Percentiles rank a stretch among this genome's conserved stretches.
phyloP scores from a whole-genome alignment of 1,140 invertebrate genomes.

The Triops cancriformis region DNA sequence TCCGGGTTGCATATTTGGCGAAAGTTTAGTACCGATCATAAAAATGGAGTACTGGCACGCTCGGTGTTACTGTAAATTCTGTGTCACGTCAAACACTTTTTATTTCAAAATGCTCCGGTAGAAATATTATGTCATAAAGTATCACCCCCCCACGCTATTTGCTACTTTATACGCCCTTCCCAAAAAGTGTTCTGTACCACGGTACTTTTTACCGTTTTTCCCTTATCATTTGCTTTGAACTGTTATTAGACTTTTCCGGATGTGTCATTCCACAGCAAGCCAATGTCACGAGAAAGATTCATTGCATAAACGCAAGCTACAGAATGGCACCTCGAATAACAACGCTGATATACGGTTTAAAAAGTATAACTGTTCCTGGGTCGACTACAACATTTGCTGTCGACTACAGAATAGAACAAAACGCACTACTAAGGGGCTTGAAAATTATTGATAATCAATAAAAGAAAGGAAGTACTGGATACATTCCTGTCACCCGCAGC shows the following conservation, averaged over 20 bases:
- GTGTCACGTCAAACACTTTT: not conserved
- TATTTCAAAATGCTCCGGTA: not conserved
- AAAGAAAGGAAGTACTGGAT: not conserved
- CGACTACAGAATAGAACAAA: too few relatives aligned
- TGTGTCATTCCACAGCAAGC: not conserved
- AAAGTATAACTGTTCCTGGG: too few relatives aligned
- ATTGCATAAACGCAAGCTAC: not conserved
- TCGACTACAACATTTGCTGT: too few relatives aligned
- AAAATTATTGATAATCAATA: constrained; percentile 5
- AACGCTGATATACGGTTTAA: too few relatives aligned
- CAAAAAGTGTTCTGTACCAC: not conserved
- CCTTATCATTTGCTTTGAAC: not conserved
- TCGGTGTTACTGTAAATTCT: not conserved
- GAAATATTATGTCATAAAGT: not conserved
- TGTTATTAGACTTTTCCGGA: not conserved
- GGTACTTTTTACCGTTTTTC: not conserved
- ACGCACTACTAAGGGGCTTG: too few relatives aligned
- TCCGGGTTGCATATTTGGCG: not conserved
- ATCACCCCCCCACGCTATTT: not conserved
- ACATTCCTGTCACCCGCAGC: too few relatives aligned
- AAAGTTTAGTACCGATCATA: not conserved
- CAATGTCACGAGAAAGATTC: not conserved
- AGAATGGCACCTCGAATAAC: not conserved
- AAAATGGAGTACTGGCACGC: not conserved
- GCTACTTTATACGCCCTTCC: not conserved